Percentiles rank a stretch among this genome's conserved stretches.
Conservation (phyloP, 1,140 invertebrate species). For the Samia ricini region DNA sequence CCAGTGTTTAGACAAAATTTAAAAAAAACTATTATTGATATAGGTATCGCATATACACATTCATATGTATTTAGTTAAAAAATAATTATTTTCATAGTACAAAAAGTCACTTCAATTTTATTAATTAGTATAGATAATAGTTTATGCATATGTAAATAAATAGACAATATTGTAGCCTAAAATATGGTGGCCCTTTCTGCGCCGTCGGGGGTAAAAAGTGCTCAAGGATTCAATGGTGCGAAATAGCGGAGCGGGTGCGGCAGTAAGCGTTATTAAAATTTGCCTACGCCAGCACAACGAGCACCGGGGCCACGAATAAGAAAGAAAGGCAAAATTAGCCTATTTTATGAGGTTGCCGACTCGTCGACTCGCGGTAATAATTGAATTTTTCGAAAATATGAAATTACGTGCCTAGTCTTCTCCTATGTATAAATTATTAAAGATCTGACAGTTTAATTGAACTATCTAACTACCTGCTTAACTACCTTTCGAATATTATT, state of each 20-base stretch:
- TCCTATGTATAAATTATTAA: neutral
- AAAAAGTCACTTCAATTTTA: no score
- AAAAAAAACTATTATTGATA: no score
- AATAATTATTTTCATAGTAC: no score
- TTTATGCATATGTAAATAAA: neutral
- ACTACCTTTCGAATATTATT: no score
- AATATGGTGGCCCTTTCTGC: slow-evolving; percentile 19
- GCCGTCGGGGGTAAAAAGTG: slow-evolving; percentile 31
- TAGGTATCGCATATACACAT: no score
- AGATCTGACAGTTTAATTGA: no score
- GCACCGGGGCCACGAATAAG: slow-evolving; percentile 33
- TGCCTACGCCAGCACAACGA: slow-evolving; percentile 40
- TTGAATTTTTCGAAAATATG: slow-evolving; percentile 16
- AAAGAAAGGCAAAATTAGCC: slow-evolving; percentile 45
- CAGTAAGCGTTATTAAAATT: slow-evolving; percentile 52
- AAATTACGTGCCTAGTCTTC: neutral
- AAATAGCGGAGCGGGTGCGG: slow-evolving; percentile 34
- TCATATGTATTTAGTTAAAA: no score
- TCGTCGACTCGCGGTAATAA: slow-evolving; percentile 24
- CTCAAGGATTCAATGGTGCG: slow-evolving; percentile 44
- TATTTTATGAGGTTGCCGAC: slow-evolving; percentile 40
- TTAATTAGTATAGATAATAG: neutral
- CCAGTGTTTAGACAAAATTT: no score
- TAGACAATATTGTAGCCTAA: slow-evolving; percentile 17
- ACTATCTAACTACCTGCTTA: no score